Conservation (phyloP, 37 sponge, comb jelly and placozoan genomes). For the Petrosia ficiformis region DNA sequence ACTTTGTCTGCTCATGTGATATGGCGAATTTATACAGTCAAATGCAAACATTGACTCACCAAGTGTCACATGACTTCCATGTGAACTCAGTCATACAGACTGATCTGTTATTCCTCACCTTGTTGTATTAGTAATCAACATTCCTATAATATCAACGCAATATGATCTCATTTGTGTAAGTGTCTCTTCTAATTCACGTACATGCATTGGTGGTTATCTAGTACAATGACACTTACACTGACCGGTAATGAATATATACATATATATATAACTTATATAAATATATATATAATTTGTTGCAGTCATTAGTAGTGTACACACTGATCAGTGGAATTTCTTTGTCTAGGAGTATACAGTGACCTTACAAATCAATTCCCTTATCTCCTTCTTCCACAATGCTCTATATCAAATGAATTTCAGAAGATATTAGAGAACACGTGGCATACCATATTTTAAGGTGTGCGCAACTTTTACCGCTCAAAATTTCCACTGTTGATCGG, state of each 20-base stretch:
- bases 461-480: no score
- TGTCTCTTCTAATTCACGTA: slow-evolving; percentile 4
- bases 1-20: no score
- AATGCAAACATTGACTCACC: no score
- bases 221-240: not conserved
- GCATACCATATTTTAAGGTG: slow-evolving; percentile 36
- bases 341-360: slow-evolving; percentile 62
- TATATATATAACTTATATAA: no score
- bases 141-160: no score
- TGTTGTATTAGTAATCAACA: no score
- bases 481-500: no score
- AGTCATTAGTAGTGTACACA: not conserved
- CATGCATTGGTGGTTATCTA: not conserved
- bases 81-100: no score
- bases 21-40: no score
- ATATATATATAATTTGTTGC: not conserved
- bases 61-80: no score
- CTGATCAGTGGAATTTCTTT: slow-evolving; percentile 35
- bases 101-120: no score
- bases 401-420: slow-evolving; percentile 36
- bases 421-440: slow-evolving; percentile 35
- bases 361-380: slow-evolving; percentile 67
- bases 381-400: slow-evolving; percentile 68
- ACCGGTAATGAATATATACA: not conserved
- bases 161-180: no score